A percentile compares a stretch with the other conserved stretches of the same genome.
phyloP scores from a whole-genome alignment of 2,113 vertebrate genomes.

The Prionailurus viverrinus region DNA sequence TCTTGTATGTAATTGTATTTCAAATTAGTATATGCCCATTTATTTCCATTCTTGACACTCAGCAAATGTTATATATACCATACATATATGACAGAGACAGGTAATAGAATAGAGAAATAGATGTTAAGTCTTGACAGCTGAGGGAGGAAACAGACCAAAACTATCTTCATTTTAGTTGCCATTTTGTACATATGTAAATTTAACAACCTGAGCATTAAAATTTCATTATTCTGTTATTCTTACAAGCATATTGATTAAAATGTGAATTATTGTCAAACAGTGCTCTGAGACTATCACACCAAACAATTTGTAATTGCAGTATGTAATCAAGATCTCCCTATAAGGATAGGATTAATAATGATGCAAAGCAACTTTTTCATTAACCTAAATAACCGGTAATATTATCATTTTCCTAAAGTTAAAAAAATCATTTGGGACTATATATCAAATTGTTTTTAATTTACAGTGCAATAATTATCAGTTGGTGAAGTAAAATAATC shows the following conservation, averaged over 20 bases:
- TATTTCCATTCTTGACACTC: background rate
- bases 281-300: background rate
- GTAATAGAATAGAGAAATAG: background rate
- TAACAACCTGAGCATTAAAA: background rate
- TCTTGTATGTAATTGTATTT: background rate
- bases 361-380: background rate
- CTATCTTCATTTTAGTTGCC: background rate
- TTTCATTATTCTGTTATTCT: background rate
- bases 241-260: background rate
- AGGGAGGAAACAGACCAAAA: background rate
- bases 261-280: background rate
- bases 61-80: background rate
- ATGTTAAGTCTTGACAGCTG: background rate
- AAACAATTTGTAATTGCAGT: background rate
- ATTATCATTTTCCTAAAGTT: background rate
- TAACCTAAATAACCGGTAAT: background rate
- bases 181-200: background rate
- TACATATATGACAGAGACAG: background rate
- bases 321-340: background rate
- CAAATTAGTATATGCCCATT: background rate
- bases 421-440: background rate
- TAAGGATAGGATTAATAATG: background rate
- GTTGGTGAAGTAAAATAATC: background rate
- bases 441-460: slow-evolving; percentile 14
- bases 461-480: background rate